These are phyloP conservation scores for Hipposideros armiger DNA, from an alignment of 2,113 vertebrate species.

Conservation along the genomic window DNA sequence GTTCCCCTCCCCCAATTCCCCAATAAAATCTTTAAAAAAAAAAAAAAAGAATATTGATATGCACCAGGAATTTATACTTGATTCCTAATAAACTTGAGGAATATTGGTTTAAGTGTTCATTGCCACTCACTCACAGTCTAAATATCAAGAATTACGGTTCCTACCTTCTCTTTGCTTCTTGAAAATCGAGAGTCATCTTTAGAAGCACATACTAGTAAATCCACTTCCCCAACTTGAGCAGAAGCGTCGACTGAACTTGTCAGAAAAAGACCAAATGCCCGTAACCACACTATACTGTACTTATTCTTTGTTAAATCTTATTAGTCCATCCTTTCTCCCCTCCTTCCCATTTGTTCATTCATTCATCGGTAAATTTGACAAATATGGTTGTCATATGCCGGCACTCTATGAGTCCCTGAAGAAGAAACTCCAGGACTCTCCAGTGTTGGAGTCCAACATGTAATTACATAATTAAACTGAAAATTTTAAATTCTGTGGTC, in stretches of 20 bases:
- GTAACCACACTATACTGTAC: neutral
- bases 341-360: neutral
- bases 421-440: neutral
- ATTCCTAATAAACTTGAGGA: neutral
- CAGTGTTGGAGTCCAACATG: neutral
- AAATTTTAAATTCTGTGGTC: neutral
- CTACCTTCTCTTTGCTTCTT: neutral
- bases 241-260: neutral
- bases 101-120: neutral
- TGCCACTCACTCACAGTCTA: neutral
- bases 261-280: neutral
- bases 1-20: too few relatives aligned
- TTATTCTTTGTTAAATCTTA: constrained; percentile 7
- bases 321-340: neutral
- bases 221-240: neutral
- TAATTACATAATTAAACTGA: neutral
- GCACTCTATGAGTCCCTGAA: neutral
- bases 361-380: constrained; percentile 2
- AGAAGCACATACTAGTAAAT: neutral
- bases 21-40: too few relatives aligned
- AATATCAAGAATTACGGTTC: neutral
- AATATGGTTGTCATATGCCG: neutral
- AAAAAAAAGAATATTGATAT: neutral
- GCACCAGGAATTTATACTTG: neutral
- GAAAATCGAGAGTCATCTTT: neutral